Percentiles rank a stretch among this genome's conserved stretches.
These are phyloP conservation scores for Notothenia rossii DNA, from an alignment of 2,113 vertebrate species.

Conservation along the genomic window DNA sequence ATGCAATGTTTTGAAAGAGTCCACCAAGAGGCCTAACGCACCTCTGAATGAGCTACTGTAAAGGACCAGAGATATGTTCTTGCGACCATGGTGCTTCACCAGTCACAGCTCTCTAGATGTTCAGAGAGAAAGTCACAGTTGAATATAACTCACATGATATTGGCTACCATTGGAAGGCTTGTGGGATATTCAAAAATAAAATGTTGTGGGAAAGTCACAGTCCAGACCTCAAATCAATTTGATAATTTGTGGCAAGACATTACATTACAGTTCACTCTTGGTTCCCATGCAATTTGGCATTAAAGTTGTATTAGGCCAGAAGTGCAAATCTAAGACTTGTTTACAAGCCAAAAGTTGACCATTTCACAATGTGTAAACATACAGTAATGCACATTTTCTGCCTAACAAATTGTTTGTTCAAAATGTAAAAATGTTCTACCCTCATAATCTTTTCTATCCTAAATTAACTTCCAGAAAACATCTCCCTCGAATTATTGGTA, in stretches of 20 bases:
- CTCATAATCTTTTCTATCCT: too few species aligned
- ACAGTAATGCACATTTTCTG: too few species aligned
- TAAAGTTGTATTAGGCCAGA: background rate
- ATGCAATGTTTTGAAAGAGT: background rate
- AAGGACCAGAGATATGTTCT: background rate
- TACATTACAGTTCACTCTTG: slow-evolving; percentile 5
- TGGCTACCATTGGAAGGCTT: background rate
- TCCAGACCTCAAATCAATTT: slow-evolving; percentile 4
- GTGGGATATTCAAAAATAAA: background rate
- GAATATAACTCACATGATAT: background rate
- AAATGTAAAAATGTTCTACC: too few species aligned
- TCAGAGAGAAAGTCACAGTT: background rate
- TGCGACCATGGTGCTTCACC: background rate
- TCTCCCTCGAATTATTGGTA: too few species aligned
- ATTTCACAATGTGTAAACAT: too few species aligned
- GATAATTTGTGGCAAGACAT: slow-evolving; percentile 17
- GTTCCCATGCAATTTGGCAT: background rate
- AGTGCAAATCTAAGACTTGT: background rate
- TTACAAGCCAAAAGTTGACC: background rate
- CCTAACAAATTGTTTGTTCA: too few species aligned
- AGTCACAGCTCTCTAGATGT: background rate
- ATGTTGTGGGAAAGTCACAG: background rate
- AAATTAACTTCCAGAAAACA: too few species aligned
- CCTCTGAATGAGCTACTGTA: background rate
- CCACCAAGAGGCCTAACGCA: background rate